Evolutionary conservation across 2,113 vertebrate species (phyloP), one percentile per base, ranked within the genome.

Genomic region (Cyprinodon tularosa): DNA sequence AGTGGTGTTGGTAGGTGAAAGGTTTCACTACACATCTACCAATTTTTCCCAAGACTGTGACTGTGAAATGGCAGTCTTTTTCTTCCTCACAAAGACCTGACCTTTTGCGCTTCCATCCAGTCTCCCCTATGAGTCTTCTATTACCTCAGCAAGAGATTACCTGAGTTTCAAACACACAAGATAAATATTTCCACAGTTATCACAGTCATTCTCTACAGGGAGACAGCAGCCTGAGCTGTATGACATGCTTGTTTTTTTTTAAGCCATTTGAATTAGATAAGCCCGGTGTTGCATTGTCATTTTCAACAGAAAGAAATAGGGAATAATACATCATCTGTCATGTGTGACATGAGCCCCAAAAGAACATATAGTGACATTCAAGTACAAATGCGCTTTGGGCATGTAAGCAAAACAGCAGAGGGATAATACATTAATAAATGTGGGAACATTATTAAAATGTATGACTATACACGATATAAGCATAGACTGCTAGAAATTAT

Each of bases 151-250:
- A 15, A 61, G 61, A 76, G 68, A 83, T 71, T 71, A 69, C 72
- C 37, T 39, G 38, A 64, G 44, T 71, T 83, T 84, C 78, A 87
- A 68, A 82, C 71, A 36, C 68, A 42, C 50, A 76, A 84, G 70
- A 84, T 72, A 86, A 74, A 89, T 84, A 72, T 85, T 80, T 68
- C 29, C 68, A 40, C 76, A 53, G 44, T 71, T 70, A 80, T 78
- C 73, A 68, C 39, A 68, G 60, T 14, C 17, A 47, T 60, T 77
- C 67, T 17, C 40, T 20, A 44, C 62, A 71, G 60, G 63, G 13
- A 44, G 22, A 29, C 7, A 64, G 45, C 45, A 70, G 20, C n/a
- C 3, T 1, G 20, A 10, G 62, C 20, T 15, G 1, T 62, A 12
- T 38, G 4, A 38, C 12, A 36, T 42, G 62, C 36, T 44, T 60